phyloP scores from a whole-genome alignment of 1,140 invertebrate genomes.

The Hylyphantes graminicola region DNA sequence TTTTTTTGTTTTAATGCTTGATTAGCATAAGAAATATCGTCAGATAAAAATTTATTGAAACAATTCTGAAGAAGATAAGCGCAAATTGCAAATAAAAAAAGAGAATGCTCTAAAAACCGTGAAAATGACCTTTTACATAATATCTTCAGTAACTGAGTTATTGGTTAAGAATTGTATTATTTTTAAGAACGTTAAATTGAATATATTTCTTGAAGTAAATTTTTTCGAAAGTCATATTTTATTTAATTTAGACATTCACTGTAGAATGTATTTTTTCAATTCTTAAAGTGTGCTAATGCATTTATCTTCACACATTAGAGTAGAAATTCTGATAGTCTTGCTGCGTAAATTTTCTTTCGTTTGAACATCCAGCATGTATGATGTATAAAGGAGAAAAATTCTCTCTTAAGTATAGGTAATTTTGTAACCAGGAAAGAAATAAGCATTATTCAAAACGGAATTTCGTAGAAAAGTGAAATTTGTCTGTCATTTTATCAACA shows the following conservation, averaged over 20 bases:
- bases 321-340: neutral
- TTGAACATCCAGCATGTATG: neutral
- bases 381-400: neutral
- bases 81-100: too few species aligned
- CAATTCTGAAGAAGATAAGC: too few species aligned
- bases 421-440: too few species aligned
- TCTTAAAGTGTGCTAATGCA: neutral
- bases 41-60: too few species aligned
- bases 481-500: too few species aligned
- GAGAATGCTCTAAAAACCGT: too few species aligned
- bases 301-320: slow-evolving; percentile 1
- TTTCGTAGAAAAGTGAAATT: too few species aligned
- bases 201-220: too few species aligned
- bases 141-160: neutral
- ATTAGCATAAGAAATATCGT: too few species aligned
- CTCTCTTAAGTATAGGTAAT: too few species aligned
- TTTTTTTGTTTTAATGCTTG: too few species aligned
- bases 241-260: neutral
- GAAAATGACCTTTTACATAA: neutral
- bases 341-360: neutral
- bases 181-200: neutral
- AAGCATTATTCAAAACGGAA: too few species aligned
- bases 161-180: neutral
- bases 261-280: neutral
- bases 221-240: neutral